phyloP scores from a whole-genome alignment of 2,797 vertebrate genomes.

The Myotis findleyi region DNA sequence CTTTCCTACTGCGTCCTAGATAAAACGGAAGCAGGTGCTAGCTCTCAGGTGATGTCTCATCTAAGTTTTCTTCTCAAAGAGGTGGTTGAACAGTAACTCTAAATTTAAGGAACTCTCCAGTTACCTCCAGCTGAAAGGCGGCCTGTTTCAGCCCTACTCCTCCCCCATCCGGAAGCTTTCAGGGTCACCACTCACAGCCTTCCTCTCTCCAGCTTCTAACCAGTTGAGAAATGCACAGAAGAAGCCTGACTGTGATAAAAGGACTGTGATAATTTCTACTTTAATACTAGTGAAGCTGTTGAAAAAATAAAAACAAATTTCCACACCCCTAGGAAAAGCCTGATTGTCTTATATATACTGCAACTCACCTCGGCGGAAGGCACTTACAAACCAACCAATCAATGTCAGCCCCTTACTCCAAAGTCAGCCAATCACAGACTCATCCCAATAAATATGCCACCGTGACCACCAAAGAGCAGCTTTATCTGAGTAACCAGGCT shows the following conservation, averaged over 20 bases:
- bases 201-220: not conserved
- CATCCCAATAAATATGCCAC: not conserved
- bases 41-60: not conserved
- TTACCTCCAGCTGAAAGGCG: not conserved
- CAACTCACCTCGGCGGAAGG: not conserved
- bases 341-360: not conserved
- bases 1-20: not conserved
- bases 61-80: conserved; percentile 13
- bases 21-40: not conserved
- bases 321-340: not conserved
- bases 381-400: conserved; percentile 15
- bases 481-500: not conserved
- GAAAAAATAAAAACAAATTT: conserved; percentile 11
- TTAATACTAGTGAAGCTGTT: not conserved
- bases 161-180: not conserved
- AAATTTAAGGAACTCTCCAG: not conserved
- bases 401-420: not conserved
- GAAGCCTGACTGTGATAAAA: not conserved
- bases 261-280: not conserved
- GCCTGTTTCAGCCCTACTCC: not conserved
- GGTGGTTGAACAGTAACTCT: not conserved
- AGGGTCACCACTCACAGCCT: not conserved
- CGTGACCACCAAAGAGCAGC: not conserved
- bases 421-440: not conserved
- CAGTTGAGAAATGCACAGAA: not conserved